Base-by-base conservation (phyloP, 2,888 invertebrate genomes). In the Isotomurus palustris region DNA sequence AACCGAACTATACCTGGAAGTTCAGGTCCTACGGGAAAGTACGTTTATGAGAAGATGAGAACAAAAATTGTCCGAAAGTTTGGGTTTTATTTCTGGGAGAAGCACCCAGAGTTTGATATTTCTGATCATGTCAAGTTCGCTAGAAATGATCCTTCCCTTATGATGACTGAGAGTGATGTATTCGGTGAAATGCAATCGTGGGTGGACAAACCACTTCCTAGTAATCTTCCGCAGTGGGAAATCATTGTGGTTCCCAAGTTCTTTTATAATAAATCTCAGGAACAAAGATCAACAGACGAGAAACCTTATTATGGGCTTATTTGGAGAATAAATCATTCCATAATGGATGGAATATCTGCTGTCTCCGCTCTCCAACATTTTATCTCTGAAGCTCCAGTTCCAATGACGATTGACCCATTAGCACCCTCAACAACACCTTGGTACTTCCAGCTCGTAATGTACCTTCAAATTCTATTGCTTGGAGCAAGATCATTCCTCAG, bases 341-440 rank as follows among this genome's bases (percentile, higher is more conserved):
- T 66, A 0, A 62, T 66, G 62, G 62, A 66, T 25, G 66, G 66
- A 3, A 58, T 65, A 21, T 62, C 62, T 1, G 65, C 65, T 2
- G 58, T 55, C 2, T 55, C 53, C 29, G 44, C 56, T 24, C 54
- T 65, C 4, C 62, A 62, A 38, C 56, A 62, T 52, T 59, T 45
- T 24, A 51, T 59, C 10, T 50, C 59, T 0, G 59, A 59, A 38
- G 24, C 32, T 3, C 55, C 59, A 14, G 59, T 64, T 14, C 53
- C 60, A 47, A 27, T 62, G 28, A 43, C 58, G 1, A 43, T 62
- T 12, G 62, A 65, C 43, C 60, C 65, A 1, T 45, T 61, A 17
- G 22, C 48, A 32, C 53, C 40, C 25, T 3, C 41, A 3, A 52
- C 50, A 14, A 28, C 53, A 10, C 50, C 60, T n/a, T 22, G 49